Conservation (phyloP, 2,888 invertebrate species). For the Iselma pallidipennis region DNA sequence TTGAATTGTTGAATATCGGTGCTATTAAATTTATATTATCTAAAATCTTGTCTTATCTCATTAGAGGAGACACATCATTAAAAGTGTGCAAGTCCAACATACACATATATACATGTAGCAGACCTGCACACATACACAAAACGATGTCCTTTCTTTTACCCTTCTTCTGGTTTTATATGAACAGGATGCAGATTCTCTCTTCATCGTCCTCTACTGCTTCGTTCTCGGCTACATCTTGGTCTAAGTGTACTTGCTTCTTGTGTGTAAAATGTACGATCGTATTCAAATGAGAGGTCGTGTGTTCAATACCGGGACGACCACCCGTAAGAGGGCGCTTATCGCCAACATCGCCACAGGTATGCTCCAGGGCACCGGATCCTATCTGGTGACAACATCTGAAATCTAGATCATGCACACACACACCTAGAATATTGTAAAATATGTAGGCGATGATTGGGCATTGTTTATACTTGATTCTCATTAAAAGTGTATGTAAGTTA, state of each 20-base stretch:
- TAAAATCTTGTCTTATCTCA: slow-evolving; percentile 55
- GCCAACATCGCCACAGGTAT: slow-evolving; percentile 47
- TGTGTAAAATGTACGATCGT: slow-evolving; percentile 49
- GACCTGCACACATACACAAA: too few relatives aligned
- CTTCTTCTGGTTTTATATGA: neutral
- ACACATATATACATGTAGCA: slow-evolving; percentile 22
- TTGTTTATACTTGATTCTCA: neutral
- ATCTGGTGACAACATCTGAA: slow-evolving; percentile 58
- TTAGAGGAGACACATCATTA: slow-evolving; percentile 55
- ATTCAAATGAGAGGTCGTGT: slow-evolving; percentile 56
- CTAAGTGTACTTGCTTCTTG: neutral
- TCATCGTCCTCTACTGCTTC: slow-evolving; percentile 30
- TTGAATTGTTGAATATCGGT: slow-evolving; percentile 42
- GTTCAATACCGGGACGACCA: slow-evolving; percentile 46
- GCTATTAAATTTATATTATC: slow-evolving; percentile 56
- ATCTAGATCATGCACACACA: slow-evolving; percentile 56
- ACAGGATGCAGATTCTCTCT: slow-evolving; percentile 48
- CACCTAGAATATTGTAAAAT: slow-evolving; percentile 47
- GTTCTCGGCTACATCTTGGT: neutral
- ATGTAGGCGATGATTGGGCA: slow-evolving; percentile 37
- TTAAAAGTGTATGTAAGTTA: too few relatives aligned
- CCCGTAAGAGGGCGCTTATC: slow-evolving; percentile 52
- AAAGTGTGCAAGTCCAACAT: slow-evolving; percentile 44
- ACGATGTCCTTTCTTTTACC: neutral
- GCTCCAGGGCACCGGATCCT: slow-evolving; percentile 40